Conservation (phyloP, 2,888 invertebrate species). For the Limnephilus lunatus region DNA sequence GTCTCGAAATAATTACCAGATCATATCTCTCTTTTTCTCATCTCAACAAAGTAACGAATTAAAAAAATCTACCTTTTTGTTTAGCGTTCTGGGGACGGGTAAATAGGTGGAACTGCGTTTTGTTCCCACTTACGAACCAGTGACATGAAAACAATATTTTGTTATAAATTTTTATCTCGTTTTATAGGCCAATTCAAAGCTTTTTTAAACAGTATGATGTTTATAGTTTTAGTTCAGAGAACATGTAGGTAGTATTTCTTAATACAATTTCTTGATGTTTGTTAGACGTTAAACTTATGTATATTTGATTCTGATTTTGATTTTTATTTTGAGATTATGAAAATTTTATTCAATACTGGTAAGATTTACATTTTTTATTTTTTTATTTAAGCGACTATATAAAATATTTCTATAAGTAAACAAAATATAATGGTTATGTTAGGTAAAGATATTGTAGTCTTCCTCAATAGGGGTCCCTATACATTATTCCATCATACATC, state of each 20-base stretch:
- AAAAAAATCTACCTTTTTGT: conserved; percentile 51
- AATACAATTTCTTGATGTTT: background rate
- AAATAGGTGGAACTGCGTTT: conserved; percentile 51
- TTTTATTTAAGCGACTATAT: too few relatives aligned
- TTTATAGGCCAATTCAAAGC: background rate
- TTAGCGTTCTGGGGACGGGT: conserved; percentile 32
- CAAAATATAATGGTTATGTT: too few relatives aligned
- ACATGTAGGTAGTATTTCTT: background rate
- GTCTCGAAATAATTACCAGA: conserved; percentile 55
- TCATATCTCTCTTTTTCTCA: conserved; percentile 56
- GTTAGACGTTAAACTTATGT: too few relatives aligned
- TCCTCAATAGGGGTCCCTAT: too few relatives aligned
- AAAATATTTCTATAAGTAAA: too few relatives aligned
- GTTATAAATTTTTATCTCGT: background rate
- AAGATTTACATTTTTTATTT: too few relatives aligned
- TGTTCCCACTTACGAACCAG: conserved; percentile 38
- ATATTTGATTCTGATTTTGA: too few relatives aligned
- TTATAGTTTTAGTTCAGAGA: background rate
- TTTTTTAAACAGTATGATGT: background rate
- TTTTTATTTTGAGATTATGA: too few relatives aligned
- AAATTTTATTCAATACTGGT: background rate
- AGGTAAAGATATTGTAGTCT: too few relatives aligned
- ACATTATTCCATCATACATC: too few relatives aligned
- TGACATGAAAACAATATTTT: conserved; percentile 2
- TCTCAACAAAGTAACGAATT: conserved; percentile 54